Evolutionary conservation across 2,113 vertebrate species (phyloP).

Genomic region (Acrocephalus arundinaceus): DNA sequence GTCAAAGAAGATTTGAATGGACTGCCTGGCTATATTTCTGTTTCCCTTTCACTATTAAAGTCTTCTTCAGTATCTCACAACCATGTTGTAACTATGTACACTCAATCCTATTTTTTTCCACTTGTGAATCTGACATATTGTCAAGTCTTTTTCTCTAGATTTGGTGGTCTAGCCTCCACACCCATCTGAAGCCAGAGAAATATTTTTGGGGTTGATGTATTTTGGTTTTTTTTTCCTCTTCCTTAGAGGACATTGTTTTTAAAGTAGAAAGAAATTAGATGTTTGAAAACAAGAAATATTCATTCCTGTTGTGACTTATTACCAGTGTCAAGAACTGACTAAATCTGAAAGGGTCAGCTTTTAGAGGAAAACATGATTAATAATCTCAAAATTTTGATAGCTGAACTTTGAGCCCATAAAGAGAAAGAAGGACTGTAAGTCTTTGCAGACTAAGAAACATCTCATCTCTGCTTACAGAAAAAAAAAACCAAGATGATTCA

Average conservation of each 20-base stretch:
- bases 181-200: background rate
- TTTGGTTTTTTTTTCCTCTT: background rate
- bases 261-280: background rate
- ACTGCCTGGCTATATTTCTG: background rate
- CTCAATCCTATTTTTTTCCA: background rate
- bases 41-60: background rate
- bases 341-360: conserved; percentile 1
- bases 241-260: background rate
- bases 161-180: background rate
- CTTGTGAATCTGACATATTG: background rate
- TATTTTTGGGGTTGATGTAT: background rate
- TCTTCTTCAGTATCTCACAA: background rate
- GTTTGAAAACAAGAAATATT: conserved; percentile 11
- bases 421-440: conserved; percentile 16
- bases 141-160: background rate
- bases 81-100: background rate
- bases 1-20: background rate
- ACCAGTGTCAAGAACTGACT: background rate
- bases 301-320: background rate
- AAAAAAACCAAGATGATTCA: background rate
- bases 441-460: conserved; percentile 24
- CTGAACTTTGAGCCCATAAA: conserved; percentile 18
- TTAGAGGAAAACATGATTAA: conserved; percentile 7
- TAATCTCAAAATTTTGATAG: background rate
- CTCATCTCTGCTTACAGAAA: conserved; percentile 15